These are phyloP conservation scores for Dendrocincla fuliginosa DNA, from an alignment of 2,797 vertebrate species.

Conservation along the genomic window DNA sequence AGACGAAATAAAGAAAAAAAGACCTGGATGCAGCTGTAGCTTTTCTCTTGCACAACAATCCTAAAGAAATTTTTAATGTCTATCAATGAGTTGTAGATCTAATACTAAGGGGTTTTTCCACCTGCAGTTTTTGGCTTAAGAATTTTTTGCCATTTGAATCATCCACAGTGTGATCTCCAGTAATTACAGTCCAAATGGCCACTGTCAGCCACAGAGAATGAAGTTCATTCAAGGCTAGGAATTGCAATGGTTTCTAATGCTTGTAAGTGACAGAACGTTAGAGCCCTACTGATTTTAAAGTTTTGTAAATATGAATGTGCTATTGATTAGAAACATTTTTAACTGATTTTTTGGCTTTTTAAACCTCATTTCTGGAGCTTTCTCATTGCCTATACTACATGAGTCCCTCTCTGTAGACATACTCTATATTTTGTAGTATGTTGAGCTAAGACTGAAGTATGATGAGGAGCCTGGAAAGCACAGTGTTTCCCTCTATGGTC, in stretches of 20 bases:
- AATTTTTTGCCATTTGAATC: not conserved
- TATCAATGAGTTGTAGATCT: not conserved
- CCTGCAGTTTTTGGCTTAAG: not conserved
- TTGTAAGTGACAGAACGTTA: not conserved
- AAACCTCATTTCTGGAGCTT: not conserved
- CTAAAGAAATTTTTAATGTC: not conserved
- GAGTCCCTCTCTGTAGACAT: not conserved
- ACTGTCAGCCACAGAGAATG: not conserved
- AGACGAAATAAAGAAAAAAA: not conserved
- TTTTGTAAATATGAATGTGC: not conserved
- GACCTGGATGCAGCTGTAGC: not conserved
- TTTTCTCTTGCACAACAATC: not conserved
- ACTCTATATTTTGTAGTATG: not conserved
- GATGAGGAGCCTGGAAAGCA: not conserved
- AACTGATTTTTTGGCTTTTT: not conserved
- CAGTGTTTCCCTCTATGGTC: not conserved
- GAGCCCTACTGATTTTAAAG: not conserved
- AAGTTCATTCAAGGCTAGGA: not conserved
- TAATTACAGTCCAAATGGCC: constrained; percentile 1
- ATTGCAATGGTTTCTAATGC: not conserved
- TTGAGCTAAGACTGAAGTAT: not conserved
- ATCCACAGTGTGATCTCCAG: not conserved
- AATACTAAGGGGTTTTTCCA: not conserved
- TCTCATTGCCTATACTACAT: not conserved
- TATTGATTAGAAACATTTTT: not conserved